Base-by-base conservation (phyloP, 2,113 vertebrate genomes). In the Sebastes fasciatus region DNA sequence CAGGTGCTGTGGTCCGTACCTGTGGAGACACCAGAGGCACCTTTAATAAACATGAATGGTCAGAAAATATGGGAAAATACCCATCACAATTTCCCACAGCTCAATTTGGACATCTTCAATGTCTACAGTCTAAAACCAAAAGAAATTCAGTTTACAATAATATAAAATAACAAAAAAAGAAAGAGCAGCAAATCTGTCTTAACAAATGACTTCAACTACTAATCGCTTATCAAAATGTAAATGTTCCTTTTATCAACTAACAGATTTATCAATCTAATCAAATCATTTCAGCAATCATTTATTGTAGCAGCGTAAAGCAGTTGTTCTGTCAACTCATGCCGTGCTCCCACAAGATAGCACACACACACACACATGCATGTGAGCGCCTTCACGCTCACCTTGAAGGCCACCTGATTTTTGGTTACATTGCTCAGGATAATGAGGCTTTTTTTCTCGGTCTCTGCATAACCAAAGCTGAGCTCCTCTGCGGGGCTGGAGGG, bases 1-100 rank as follows among this genome's bases (percentile, higher is more conserved):
- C 98, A 17, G 98, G 98, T 26, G 98, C 98, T 12, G 98, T 99
- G 78, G 98, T 99, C 91, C 97, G 96, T 14, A 99, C 98, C 98
- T 99, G 91, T 57, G 46, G 34, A 89, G 79, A 79, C 1, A 26
- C 26, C 13, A 58, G 8, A 43, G 19, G 4, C n/a, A 49, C 16
- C 17, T 13, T 72, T 11, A 66, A 46, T 45, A 23, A 71, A 43
- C 21, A 1, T 40, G 23, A 63, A 42, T 74, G 3, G 17, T 54
- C 26, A 16, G 7, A 40, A 34, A 58, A 49, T 4, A 42, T 19
- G 1, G 26, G 4, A 3, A 52, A 45, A 54, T 5, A 4, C 4
- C 26, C 10, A 16, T 43, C 12, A 16, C 4, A 17, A 16, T 16
- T 54, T 8, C 26, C 48, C 13, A 42, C 16, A 43, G 17, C 12